phyloP scores from a whole-genome alignment of 2,888 invertebrate genomes.

The Cantharis flavilabris region DNA sequence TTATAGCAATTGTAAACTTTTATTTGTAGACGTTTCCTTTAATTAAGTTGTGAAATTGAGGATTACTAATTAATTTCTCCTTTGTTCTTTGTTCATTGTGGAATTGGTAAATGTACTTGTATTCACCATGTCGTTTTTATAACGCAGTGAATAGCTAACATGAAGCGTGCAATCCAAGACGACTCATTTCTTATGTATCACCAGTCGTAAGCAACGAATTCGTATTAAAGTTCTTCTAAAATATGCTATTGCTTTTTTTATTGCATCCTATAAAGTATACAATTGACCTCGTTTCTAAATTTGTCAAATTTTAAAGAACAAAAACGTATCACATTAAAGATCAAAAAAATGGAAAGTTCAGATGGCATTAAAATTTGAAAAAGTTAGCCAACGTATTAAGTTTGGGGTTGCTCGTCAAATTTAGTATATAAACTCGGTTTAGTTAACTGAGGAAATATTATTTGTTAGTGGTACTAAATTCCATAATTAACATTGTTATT shows the following conservation, averaged over 20 bases:
- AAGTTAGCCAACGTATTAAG: not conserved
- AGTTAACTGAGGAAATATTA: not conserved
- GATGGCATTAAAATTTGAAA: not conserved
- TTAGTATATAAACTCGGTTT: not conserved
- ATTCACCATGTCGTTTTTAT: constrained; percentile 4
- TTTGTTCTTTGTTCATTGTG: not conserved
- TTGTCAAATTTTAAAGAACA: constrained; percentile 9
- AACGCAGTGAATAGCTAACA: constrained; percentile 5
- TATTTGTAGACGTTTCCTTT: not conserved
- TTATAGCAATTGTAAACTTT: not conserved
- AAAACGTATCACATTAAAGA: not conserved
- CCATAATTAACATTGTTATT: not conserved
- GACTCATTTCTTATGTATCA: constrained; percentile 15
- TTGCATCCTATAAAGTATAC: constrained; percentile 8
- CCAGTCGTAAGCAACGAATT: constrained; percentile 12
- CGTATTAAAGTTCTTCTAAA: constrained; percentile 13
- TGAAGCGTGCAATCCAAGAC: constrained; percentile 6
- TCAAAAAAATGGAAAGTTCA: not conserved
- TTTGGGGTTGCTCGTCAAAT: not conserved
- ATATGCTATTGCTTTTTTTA: constrained; percentile 13
- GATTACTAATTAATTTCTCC: not conserved
- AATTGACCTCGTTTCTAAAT: constrained; percentile 12
- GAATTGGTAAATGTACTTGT: constrained; percentile 4
- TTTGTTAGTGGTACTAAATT: not conserved
- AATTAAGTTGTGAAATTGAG: constrained; percentile 2